Base-by-base conservation (phyloP, 1,140 invertebrate species). In the Eueides isabella region DNA sequence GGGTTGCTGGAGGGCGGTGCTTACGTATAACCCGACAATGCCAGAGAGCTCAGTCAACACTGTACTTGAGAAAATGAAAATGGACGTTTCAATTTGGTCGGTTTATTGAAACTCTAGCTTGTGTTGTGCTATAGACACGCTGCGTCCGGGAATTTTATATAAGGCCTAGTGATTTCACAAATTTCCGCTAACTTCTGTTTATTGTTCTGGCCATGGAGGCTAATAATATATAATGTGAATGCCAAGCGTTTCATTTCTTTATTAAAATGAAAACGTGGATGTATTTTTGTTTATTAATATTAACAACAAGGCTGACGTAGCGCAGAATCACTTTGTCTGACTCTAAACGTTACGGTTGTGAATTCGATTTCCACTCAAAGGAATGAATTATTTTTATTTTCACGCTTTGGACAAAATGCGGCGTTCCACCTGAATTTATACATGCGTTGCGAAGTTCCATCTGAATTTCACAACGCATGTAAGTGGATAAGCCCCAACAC, bases 1-100 rank as follows among this genome's bases (percentile, higher is more conserved):
- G 85, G 86, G 86, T 83, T 75, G 86, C 62, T 77, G 44, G 79
- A 82, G 80, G 86, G 86, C 86, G 86, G 85, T 81, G 85, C 85
- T 78, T 75, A 62, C 38, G 61, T 33, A 75, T 62, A 77, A 80
- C 67, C 76, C 76, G 66, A 31, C 78, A 61, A 14, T 71, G 63
- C 70, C 12, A 30, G 2, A 48, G 26, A 75, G 72, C 62, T 31
- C 55, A 26, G 12, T 38, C n/a, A n/a, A 9, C 63, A 28, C 0
- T 23, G 64, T 61, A 55, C 23, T 67, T 71, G 67, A 33, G 31
- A 2, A 26, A 33, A 29, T 28, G 31, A 76, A 73, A 62, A 64
- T n/a, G 29, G 14, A 12, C 70, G 44, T 78, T 63, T 69, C 28
- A 79, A 81, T 61, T 82, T 71, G 30, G 76, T 30, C 78, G 80